Evolutionary conservation across 2,113 vertebrate genomes (phyloP).

Genomic region (Otocyon megalotis): DNA sequence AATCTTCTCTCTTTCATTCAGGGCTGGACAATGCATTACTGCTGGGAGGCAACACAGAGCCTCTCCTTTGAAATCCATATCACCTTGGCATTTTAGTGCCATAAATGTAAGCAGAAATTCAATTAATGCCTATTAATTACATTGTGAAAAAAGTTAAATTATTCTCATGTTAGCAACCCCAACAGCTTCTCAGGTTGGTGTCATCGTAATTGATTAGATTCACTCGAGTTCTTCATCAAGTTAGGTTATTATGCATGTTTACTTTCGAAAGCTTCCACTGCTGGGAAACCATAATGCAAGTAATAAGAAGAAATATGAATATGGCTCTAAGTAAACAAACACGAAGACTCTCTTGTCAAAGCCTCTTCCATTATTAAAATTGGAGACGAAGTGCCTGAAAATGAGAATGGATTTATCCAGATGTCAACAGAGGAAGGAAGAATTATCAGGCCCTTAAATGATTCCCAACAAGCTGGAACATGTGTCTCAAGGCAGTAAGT

Average conservation of each 20-base stretch:
- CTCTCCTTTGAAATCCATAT: neutral
- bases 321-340: slow-evolving; percentile 63
- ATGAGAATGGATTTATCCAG: slow-evolving; percentile 77
- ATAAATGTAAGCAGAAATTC: slow-evolving; percentile 39
- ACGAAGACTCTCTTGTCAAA: slow-evolving; percentile 62
- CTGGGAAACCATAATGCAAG: slow-evolving; percentile 50
- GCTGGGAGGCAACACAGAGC: neutral
- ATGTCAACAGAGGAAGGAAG: slow-evolving; percentile 66
- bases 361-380: slow-evolving; percentile 68
- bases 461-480: slow-evolving; percentile 58
- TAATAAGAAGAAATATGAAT: slow-evolving; percentile 71
- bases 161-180: slow-evolving; percentile 44
- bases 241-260: slow-evolving; percentile 62
- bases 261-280: slow-evolving; percentile 60
- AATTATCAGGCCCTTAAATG: slow-evolving; percentile 67
- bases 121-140: slow-evolving; percentile 33
- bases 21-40: neutral
- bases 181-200: slow-evolving; percentile 50
- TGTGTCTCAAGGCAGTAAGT: slow-evolving; percentile 70
- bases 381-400: slow-evolving; percentile 70
- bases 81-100: neutral
- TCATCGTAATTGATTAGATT: slow-evolving; percentile 72
- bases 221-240: slow-evolving; percentile 66
- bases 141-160: slow-evolving; percentile 54
- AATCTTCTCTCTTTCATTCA: neutral